A percentile compares a stretch with the other conserved stretches of the same genome.
Conservation (phyloP, 2,888 invertebrate genomes). For the Nowickia ferox region DNA sequence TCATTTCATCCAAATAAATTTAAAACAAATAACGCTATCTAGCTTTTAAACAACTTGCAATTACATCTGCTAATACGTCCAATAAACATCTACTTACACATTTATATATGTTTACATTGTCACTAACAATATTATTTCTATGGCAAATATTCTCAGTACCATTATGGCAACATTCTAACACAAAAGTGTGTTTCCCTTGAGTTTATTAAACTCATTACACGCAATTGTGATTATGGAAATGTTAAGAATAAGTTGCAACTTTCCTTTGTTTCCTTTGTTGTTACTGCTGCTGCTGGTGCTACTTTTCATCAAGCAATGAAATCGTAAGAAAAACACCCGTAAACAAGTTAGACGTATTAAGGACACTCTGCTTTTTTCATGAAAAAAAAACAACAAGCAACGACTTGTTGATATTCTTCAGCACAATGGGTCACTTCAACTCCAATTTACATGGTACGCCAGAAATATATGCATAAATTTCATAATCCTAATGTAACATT, state of each 20-base stretch:
- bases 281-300: background rate
- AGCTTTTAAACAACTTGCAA: no score
- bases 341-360: background rate
- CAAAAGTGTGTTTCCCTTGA: constrained; percentile 13
- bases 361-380: background rate
- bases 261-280: background rate
- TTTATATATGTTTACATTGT: background rate
- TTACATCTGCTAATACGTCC: no score
- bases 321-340: background rate
- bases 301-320: background rate
- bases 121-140: constrained; percentile 47
- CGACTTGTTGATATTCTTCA: background rate
- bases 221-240: constrained; percentile 17
- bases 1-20: no score
- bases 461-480: no score
- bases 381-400: background rate
- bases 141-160: constrained; percentile 52
- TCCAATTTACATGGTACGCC: background rate
- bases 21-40: no score
- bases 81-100: no score
- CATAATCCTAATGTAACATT: no score
- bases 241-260: constrained; percentile 10
- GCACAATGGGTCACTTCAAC: background rate
- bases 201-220: constrained; percentile 29
- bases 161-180: constrained; percentile 3